Evolutionary conservation across 2,797 vertebrate genomes (phyloP).

Genomic region (Rhincodon typus): DNA sequence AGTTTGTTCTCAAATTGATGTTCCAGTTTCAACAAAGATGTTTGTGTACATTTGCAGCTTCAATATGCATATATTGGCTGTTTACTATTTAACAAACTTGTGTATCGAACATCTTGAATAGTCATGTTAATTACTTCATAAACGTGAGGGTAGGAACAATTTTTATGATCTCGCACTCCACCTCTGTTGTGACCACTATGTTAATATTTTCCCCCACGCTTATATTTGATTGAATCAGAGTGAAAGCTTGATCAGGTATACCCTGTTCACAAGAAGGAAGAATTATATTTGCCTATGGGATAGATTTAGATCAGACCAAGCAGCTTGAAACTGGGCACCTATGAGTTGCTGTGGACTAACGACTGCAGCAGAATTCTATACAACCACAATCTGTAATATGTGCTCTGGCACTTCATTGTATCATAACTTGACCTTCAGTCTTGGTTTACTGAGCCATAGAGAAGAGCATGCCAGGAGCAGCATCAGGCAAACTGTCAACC

Average conservation of each 20-base stretch:
- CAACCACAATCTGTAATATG: not conserved
- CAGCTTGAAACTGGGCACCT: not conserved
- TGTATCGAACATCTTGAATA: not conserved
- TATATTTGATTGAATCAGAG: not conserved
- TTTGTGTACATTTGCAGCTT: not conserved
- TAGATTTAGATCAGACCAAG: not conserved
- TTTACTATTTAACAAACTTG: not conserved
- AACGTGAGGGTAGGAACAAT: not conserved
- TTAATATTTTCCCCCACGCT: no score
- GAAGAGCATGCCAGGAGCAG: no score
- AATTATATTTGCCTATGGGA: not conserved
- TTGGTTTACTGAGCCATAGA: no score
- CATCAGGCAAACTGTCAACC: no score
- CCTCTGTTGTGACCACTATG: no score
- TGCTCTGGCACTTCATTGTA: not conserved
- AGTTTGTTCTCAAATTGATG: not conserved
- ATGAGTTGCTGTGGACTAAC: not conserved
- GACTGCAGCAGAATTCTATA: not conserved
- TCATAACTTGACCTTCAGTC: no score
- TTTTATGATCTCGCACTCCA: not conserved
- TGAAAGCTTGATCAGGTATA: not conserved
- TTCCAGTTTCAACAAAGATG: not conserved
- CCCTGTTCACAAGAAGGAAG: not conserved
- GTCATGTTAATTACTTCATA: not conserved
- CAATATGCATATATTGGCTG: not conserved